These are phyloP conservation scores for Campylomormyrus tamandua DNA, from an alignment of 2,113 vertebrate species.

Conservation along the genomic window DNA sequence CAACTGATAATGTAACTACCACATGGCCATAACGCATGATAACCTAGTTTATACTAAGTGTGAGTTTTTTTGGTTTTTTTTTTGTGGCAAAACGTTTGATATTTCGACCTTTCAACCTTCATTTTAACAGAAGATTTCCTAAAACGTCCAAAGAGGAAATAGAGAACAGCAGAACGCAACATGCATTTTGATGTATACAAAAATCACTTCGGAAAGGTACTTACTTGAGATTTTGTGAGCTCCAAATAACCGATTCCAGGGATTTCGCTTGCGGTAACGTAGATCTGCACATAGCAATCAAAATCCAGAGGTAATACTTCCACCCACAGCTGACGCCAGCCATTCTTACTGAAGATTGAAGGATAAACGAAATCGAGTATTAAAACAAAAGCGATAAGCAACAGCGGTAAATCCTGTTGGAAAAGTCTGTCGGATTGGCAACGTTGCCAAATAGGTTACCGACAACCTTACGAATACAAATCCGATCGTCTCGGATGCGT, in stretches of 20 bases:
- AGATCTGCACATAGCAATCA: slow-evolving; percentile 58
- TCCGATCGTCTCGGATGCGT: slow-evolving; percentile 44
- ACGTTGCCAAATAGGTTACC: slow-evolving; percentile 50
- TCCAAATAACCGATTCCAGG: slow-evolving; percentile 65
- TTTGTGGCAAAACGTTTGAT: background rate
- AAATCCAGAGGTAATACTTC: slow-evolving; percentile 67
- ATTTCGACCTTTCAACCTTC: slow-evolving; percentile 11
- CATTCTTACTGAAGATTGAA: slow-evolving; percentile 49
- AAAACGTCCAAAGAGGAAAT: background rate
- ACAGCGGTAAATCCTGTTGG: background rate
- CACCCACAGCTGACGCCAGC: slow-evolving; percentile 52
- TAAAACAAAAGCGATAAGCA: slow-evolving; percentile 13
- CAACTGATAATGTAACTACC: background rate
- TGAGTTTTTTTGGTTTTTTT: background rate
- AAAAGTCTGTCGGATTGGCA: slow-evolving; percentile 6
- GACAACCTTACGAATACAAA: slow-evolving; percentile 57
- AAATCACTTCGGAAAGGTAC: slow-evolving; percentile 31
- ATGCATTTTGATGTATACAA: background rate
- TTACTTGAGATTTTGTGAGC: slow-evolving; percentile 64
- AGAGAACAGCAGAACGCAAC: background rate
- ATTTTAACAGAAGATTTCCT: background rate
- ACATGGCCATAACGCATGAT: background rate
- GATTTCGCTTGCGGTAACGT: slow-evolving; percentile 53
- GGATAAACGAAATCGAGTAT: slow-evolving; percentile 24
- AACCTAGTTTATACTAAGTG: background rate